Evolutionary conservation across 2,113 vertebrate genomes (phyloP), one percentile per base, ranked within the genome.

Genomic region (Hypanus sabinus): DNA sequence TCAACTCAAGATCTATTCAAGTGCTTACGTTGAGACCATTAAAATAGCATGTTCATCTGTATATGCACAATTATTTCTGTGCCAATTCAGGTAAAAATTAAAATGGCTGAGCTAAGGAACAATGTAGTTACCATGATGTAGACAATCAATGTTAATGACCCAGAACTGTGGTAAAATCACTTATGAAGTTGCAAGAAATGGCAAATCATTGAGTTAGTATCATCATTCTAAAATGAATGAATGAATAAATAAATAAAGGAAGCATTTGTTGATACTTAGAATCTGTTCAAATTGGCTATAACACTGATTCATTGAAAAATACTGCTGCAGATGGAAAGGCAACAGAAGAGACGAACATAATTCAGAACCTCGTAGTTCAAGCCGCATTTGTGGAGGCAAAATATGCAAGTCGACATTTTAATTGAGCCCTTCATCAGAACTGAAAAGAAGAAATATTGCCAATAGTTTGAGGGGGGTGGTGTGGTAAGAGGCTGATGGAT

Each of bases 81-180:
- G 70, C 36, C 24, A 36, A 38, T 75, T 93, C 20, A 73, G 16
- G 33, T 46, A 73, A 20, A 38, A 93, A 68, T 70, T 46, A 10
- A 36, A 93, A 30, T 55, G 36, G 8, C 46, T 55, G 68, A 73
- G 24, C 38, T 93, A 9, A 36, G 33, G 70, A 93, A 38, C 91
- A 70, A 70, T 62, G 85, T 90, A 68, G n/a, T 70, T 70, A 73
- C 38, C 36, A 93, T 75, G 83, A 60, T 87, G 91, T 93, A 93
- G 20, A 93, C 11, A 93, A 73, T 93, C 70, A 20, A 73, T 75
- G 36, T 73, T 93, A 73, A 93, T 93, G 24, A 92, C 36, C 91
- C 20, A 73, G 30, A 10, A 73, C 55, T 93, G 68, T 36, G 70
- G 55, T 24, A 71, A 46, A 88, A 46, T 55, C 12, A 73, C 22